Evolutionary conservation across 1,140 invertebrate genomes (phyloP).

Genomic region (Metaphire vulgaris): DNA sequence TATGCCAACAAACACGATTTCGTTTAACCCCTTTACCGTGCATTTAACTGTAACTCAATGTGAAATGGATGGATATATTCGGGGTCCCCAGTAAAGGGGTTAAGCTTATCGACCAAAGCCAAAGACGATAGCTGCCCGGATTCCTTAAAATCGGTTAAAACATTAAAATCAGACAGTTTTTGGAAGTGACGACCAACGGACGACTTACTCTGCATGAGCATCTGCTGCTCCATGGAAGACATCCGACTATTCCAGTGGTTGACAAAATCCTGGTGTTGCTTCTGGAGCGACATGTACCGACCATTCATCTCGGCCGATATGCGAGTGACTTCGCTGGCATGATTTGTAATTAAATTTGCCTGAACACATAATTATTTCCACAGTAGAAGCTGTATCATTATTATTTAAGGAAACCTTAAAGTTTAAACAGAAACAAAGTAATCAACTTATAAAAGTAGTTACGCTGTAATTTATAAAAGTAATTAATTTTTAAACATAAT

Average conservation of each 20-base stretch:
- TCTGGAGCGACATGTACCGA: slow-evolving; percentile 69
- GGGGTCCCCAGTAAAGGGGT: no score
- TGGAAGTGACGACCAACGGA: slow-evolving; percentile 18
- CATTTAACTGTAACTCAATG: no score
- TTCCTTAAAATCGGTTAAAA: no score
- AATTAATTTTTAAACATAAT: no score
- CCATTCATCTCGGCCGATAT: slow-evolving; percentile 63
- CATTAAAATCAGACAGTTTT: slow-evolving; percentile 14
- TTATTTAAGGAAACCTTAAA: no score
- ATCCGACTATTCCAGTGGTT: slow-evolving; percentile 67
- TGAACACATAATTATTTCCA: slow-evolving; percentile 50
- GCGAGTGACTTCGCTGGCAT: slow-evolving; percentile 67
- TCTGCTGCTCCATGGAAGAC: slow-evolving; percentile 67
- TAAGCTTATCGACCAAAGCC: no score
- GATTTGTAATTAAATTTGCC: slow-evolving; percentile 68
- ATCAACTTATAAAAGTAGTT: no score
- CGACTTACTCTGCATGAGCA: slow-evolving; percentile 34
- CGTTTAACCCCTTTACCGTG: no score
- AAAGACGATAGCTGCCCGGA: no score
- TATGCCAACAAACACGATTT: neutral
- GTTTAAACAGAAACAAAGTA: neutral
- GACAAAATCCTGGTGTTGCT: slow-evolving; percentile 90
- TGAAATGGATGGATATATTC: no score
- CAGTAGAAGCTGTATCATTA: neutral
- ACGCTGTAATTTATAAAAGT: no score